Conservation (phyloP, 2,113 vertebrate genomes). For the Alces alces region DNA sequence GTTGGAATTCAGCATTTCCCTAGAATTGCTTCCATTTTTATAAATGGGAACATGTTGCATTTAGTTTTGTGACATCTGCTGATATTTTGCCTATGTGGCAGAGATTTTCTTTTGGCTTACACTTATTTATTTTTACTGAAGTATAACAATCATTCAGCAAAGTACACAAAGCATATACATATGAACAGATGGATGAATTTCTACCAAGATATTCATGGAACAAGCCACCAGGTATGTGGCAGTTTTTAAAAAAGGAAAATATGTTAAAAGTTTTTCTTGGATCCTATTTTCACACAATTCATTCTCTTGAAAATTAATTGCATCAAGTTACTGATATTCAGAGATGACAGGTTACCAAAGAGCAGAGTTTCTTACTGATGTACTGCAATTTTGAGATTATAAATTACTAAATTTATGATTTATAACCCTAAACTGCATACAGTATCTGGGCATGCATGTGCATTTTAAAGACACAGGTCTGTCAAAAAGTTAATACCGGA, state of each 20-base stretch:
- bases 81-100: not conserved
- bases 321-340: not conserved
- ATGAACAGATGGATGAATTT: not conserved
- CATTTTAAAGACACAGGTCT: slow-evolving; percentile 31
- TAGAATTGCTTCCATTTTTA: not conserved
- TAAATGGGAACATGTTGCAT: not conserved
- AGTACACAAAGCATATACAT: not conserved
- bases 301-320: not conserved
- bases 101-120: not conserved
- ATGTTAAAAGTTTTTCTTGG: not conserved
- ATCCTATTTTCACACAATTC: not conserved
- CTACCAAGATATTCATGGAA: not conserved
- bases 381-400: not conserved
- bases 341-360: not conserved
- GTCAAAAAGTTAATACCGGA: not conserved
- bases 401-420: not conserved
- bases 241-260: not conserved
- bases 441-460: not conserved
- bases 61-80: slow-evolving; percentile 24
- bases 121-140: slow-evolving; percentile 9
- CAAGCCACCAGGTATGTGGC: not conserved
- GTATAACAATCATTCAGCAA: not conserved
- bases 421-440: not conserved
- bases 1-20: not conserved
- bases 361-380: not conserved